Evolutionary conservation across 1,140 invertebrate species (phyloP), one percentile per base, ranked within the genome.

Genomic region (Drosophila repletoides): DNA sequence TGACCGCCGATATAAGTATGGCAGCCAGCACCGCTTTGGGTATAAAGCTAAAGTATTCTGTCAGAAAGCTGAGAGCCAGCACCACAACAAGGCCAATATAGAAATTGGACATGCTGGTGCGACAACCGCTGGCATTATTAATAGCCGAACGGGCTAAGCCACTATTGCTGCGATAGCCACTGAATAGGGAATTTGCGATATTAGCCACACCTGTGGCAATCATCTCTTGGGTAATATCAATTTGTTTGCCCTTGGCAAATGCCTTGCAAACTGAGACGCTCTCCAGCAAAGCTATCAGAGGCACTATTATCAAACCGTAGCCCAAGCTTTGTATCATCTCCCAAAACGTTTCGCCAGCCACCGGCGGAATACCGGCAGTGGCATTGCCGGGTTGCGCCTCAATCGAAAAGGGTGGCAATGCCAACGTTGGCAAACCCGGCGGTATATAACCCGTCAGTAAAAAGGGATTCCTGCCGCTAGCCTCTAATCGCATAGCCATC

Each of bases 101-200:
- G 6, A 98, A 76, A 4, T 97, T 96, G 22, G 95, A 96, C 51
- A 97, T 89, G 0, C 96, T 95, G 10, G 97, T 98, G 76, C 94
- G 93, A 0, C 97, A 97, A 5, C 97, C 97, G 77, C 96, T 97
- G 41, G 95, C 94, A 86, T 97, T 96, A 88, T 97, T 96, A 0
- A 99, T 96, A 26, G 97, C 97, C 71, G 96, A 88, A 66, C 96
- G 92, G n/a, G 95, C 95, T 15, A 97, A 92, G n/a, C 95, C 96
- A 31, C 96, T 97, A 19, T 96, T 96, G 3, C 96, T 94, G 5
- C 97, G 97, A 90, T 95, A 97, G 0, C 95, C 91, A 90, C 94
- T 94, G 63, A 97, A 93, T 88, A 98, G 95, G 0, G 96, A 97
- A 86, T 96, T 97, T 9, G 94, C 93, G 34, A 98, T 93, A 90